A percentile compares a stretch with the other conserved stretches of the same genome.
phyloP scores from a whole-genome alignment of 35 echinoderm and acorn worm species.

The Eucidaris tribuloides region DNA sequence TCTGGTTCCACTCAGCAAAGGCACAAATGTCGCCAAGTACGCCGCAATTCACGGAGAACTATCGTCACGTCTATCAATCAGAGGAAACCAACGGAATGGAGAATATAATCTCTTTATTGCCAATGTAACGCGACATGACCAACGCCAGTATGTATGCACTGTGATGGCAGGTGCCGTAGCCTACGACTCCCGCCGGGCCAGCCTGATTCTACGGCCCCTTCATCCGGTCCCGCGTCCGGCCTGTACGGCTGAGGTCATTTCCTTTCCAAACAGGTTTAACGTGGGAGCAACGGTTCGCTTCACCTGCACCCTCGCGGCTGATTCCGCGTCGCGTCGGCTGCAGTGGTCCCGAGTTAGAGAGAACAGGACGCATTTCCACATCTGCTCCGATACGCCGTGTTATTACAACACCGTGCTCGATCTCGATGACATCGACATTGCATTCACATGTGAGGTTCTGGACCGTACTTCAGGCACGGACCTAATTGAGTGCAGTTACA shows the following conservation, averaged over 20 bases:
- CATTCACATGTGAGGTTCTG: not conserved
- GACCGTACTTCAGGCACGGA: not conserved
- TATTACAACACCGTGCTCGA: not conserved
- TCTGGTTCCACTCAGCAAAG: not conserved
- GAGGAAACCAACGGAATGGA: not conserved
- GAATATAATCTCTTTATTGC: not conserved
- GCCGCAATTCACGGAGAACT: not conserved
- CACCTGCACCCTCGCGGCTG: not conserved
- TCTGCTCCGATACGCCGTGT: not conserved
- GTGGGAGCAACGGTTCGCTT: not conserved
- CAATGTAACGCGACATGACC: not conserved
- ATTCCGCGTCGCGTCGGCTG: not conserved
- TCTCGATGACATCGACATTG: not conserved
- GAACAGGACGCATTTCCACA: not conserved
- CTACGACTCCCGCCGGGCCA: not conserved
- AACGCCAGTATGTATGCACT: conserved; percentile 6
- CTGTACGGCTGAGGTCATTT: not conserved
- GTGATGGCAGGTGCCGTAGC: not conserved
- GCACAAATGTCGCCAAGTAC: not conserved
- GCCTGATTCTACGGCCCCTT: not conserved
- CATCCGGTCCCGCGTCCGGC: not conserved
- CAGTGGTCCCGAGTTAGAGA: not conserved
- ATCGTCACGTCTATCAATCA: not conserved
- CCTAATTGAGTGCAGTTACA: not conserved
- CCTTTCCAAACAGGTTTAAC: not conserved